Evolutionary conservation across 2,888 invertebrate genomes (phyloP), one percentile per base, ranked within the genome.

Genomic region (Drosophila paranaensis): DNA sequence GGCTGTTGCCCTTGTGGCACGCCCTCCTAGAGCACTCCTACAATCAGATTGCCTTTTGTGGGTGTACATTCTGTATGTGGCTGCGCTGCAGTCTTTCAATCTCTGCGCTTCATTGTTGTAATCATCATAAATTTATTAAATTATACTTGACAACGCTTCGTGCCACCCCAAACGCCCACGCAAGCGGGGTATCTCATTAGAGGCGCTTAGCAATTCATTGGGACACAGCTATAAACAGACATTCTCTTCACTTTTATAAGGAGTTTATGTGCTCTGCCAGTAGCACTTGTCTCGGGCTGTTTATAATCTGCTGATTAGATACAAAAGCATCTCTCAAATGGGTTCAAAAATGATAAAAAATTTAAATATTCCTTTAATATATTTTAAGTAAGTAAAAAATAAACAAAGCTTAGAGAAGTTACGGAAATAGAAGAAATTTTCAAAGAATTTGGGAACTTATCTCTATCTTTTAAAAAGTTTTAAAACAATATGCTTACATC

Each of bases 91-190:
- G 46, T 68, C 51, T 57, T 58, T 68, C 72, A 72, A 81, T 79
- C 72, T 81, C 30, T 57, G 60, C 58, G 30, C 62, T 60, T 62
- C 60, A 72, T 70, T 70, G 65, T 69, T 83, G 76, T 78, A 85
- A 88, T 76, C 76, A 76, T 87, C 60, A 79, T 74, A 78, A 76
- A 71, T 82, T 80, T 73, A 85, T 83, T 88, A 85, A 85, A 83
- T 83, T 85, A 88, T 69, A 68, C 83, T 80, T 80, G 73, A 63
- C 62, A 30, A 48, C 56, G 27, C n/a, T 35, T 53, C 33, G 13
- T 45, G 25, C 33, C 25, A 5, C 39, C 13, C 39, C n/a, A 10
- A 48, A 11, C 11, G 48, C 46, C 39, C 6, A n/a, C 70, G 33
- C 39, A 14, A 16, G 40, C 11, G 33, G 33, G 30, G 37, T 20